These are phyloP conservation scores for Limnephilus rhombicus DNA, from an alignment of 2,888 invertebrate species.

Conservation along the genomic window DNA sequence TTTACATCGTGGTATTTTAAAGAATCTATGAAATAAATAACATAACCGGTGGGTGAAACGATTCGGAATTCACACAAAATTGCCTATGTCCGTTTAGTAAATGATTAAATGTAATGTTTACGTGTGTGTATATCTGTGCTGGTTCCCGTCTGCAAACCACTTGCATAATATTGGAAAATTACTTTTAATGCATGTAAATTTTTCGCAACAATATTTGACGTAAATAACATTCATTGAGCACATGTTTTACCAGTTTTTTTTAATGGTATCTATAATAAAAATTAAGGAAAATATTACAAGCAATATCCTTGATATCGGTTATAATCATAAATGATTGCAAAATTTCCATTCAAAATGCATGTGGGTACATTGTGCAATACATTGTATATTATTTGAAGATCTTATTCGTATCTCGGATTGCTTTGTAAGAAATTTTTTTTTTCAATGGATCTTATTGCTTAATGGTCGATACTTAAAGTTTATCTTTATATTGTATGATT, in stretches of 20 bases:
- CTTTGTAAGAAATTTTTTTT: neutral
- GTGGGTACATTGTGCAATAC: neutral
- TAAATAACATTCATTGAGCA: neutral
- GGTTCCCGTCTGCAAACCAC: neutral
- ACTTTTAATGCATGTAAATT: neutral
- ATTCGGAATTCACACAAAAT: neutral
- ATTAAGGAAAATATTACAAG: neutral
- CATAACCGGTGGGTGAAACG: neutral
- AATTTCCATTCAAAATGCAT: neutral
- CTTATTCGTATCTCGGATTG: neutral
- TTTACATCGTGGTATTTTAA: conserved; percentile 2
- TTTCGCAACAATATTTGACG: neutral
- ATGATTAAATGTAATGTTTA: neutral
- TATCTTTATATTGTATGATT: neutral
- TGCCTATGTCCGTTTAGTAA: neutral
- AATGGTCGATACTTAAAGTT: neutral
- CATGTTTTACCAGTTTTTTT: neutral
- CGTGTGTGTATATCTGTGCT: neutral
- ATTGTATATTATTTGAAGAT: neutral
- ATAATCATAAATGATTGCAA: neutral
- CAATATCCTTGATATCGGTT: neutral
- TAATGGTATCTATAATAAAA: neutral
- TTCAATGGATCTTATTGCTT: neutral
- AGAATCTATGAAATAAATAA: neutral
- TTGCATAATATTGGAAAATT: neutral